A percentile compares a stretch with the other conserved stretches of the same genome.
These are phyloP conservation scores for Cebus imitator DNA, from an alignment of 2,113 vertebrate species.

Conservation along the genomic window DNA sequence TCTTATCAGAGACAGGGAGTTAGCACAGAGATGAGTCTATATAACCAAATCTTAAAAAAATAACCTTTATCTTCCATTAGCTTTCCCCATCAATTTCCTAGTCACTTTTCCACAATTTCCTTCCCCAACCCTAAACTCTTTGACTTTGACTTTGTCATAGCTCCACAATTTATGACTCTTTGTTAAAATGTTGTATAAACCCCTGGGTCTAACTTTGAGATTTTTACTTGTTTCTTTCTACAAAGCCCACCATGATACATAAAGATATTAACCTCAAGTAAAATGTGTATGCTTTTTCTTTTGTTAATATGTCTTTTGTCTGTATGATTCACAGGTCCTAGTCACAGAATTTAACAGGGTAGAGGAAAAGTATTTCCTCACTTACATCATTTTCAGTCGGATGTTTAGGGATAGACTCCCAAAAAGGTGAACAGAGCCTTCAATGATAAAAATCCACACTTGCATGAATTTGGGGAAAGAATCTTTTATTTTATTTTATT, in stretches of 20 bases:
- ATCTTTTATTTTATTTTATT: too few species aligned
- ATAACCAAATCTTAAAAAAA: background rate
- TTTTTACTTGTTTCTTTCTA: background rate
- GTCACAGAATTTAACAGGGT: background rate
- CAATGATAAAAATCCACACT: background rate
- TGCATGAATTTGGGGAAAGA: background rate
- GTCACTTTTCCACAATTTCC: background rate
- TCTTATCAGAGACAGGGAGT: too few species aligned
- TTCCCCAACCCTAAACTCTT: background rate
- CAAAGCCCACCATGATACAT: background rate
- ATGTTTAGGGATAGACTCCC: background rate
- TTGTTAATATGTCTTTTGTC: background rate
- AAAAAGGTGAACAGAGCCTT: background rate
- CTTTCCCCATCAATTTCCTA: background rate
- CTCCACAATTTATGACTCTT: background rate
- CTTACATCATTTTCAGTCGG: fast-evolving
- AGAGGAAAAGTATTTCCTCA: background rate
- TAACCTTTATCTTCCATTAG: background rate
- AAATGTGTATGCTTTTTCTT: background rate
- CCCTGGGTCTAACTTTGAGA: background rate
- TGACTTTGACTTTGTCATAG: background rate
- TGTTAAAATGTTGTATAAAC: background rate
- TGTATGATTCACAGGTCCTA: background rate
- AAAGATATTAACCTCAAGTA: background rate
- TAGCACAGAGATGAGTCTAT: background rate